phyloP scores from a whole-genome alignment of 2,797 vertebrate genomes.

The Helostoma temminkii region DNA sequence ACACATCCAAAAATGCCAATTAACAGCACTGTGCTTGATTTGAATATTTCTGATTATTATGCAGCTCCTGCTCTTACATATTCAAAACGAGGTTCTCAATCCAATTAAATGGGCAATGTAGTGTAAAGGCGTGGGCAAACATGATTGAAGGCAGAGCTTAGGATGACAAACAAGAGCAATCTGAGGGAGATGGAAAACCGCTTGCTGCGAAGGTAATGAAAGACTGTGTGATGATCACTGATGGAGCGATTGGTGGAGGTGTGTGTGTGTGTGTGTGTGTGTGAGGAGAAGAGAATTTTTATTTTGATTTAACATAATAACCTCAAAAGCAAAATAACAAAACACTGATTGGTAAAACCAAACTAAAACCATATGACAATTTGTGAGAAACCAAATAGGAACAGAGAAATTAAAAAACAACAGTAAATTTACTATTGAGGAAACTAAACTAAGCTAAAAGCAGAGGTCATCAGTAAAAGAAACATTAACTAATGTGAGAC shows the following conservation, averaged over 20 bases:
- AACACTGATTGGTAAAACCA: not conserved
- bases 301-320: not conserved
- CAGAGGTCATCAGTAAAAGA: not conserved
- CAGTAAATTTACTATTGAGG: too few relatives aligned
- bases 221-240: constrained; percentile 80
- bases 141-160: constrained; percentile 83
- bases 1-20: constrained; percentile 77
- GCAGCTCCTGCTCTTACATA: constrained; percentile 78
- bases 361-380: too few relatives aligned
- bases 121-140: constrained; percentile 84
- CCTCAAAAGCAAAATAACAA: not conserved
- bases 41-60: constrained; percentile 84
- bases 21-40: constrained; percentile 79
- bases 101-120: constrained; percentile 84
- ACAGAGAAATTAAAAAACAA: not conserved
- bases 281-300: not conserved
- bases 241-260: constrained; percentile 65
- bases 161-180: constrained; percentile 86
- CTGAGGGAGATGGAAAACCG: constrained; percentile 76
- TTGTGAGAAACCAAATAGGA: too few relatives aligned
- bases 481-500: too few relatives aligned
- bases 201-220: constrained; percentile 84
- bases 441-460: not conserved
- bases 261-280: constrained; percentile 40
- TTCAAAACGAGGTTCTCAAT: constrained; percentile 82